Conservation (phyloP, 2,113 vertebrate species). For the Heteronetta atricapilla region DNA sequence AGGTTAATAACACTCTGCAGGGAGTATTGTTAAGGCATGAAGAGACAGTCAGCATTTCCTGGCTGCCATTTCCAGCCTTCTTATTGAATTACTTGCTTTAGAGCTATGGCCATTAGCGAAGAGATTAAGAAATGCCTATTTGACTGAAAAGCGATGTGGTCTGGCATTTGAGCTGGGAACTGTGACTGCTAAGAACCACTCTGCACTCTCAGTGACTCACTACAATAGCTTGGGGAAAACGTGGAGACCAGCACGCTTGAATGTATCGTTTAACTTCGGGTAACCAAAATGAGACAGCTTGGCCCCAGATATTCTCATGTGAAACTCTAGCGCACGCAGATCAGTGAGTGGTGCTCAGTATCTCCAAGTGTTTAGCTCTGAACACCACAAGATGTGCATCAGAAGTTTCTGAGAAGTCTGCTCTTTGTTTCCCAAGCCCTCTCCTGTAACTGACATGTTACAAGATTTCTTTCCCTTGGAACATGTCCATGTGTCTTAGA, state of each 20-base stretch:
- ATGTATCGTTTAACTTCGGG: not conserved
- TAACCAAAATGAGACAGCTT: not conserved
- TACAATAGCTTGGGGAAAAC: not conserved
- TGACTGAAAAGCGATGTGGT: conserved; percentile 8
- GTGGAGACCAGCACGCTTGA: not conserved
- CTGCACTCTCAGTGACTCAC: not conserved
- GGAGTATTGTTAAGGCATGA: not conserved
- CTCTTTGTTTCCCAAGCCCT: not conserved
- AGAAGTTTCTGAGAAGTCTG: not conserved
- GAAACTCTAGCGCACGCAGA: not conserved
- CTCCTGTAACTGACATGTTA: not conserved
- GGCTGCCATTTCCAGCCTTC: conserved; percentile 7
- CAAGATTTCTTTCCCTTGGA: not conserved
- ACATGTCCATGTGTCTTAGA: not conserved
- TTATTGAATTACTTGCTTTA: conserved; percentile 18
- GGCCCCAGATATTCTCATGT: not conserved
- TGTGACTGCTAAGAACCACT: not conserved
- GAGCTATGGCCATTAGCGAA: conserved; percentile 14
- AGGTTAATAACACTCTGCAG: not conserved
- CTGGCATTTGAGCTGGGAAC: not conserved
- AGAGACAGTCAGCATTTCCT: not conserved
- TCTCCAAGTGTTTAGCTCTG: not conserved
- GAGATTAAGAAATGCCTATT: conserved; percentile 19
- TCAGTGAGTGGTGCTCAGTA: not conserved
- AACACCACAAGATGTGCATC: not conserved